Base-by-base conservation (phyloP, 2,797 vertebrate genomes). In the Chelonia mydas region DNA sequence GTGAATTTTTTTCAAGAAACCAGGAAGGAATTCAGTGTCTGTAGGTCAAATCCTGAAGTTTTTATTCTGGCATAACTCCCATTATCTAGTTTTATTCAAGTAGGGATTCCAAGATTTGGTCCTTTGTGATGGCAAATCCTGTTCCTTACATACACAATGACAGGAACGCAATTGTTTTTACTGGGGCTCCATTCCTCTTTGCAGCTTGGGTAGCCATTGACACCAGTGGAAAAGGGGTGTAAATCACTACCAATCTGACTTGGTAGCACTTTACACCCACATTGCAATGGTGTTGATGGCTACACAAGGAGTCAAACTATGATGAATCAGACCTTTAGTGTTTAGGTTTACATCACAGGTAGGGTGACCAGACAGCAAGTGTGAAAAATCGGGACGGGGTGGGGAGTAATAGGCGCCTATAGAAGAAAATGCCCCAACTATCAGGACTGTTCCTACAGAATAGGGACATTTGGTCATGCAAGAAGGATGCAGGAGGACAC, bases 261-360 rank as follows among this genome's bases (percentile, higher is more conserved):
- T 93, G 84, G 80, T 94, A 87, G 94, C 23, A 51, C 87, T 81
- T 95, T 83, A 83, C 92, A 92, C 90, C 89, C 85, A 85, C 87
- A 76, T 91, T 81, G 88, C 54, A 55, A 65, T 91, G 90, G 78
- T 95, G 82, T 81, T 74, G 92, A 82, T 81, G 87, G 81, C 78
- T 87, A 81, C 65, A 95, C 86, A 45, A 51, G 54, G 57, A 51
- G 57, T 31, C 47, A 91, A 92, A 93, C 89, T 82, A 41, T 90
- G 90, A 96, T 74, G 88, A 95, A 92, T 82, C 72, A 31, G 41
- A 55, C 59, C 78, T 94, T 95, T 90, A 92, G 54, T 93, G 81
- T 81, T 97, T 53, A 94, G 82, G 17, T 93, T 96, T 95, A 87
- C 41, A 57, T 94, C 93, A 95, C 80, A 93, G 85, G 89, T 87